Evolutionary conservation across 2,797 vertebrate species (phyloP).

Genomic region (Lates japonicus): DNA sequence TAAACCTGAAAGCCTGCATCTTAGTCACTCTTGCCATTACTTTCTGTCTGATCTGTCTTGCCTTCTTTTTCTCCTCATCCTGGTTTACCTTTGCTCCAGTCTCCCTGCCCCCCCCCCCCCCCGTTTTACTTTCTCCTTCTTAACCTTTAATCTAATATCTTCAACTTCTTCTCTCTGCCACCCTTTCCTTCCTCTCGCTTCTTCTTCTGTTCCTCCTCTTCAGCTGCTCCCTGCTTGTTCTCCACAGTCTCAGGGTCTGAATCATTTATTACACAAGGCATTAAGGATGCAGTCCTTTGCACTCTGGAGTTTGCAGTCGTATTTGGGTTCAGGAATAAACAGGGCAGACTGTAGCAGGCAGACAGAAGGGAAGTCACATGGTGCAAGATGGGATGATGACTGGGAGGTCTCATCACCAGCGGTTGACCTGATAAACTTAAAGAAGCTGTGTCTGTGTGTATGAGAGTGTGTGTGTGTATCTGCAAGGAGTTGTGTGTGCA

Average conservation of each 20-base stretch:
- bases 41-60: conserved; percentile 38
- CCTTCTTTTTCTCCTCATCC: conserved; percentile 26
- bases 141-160: conserved; percentile 37
- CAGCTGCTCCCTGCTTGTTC: conserved; percentile 49
- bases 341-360: conserved; percentile 27
- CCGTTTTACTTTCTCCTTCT: conserved; percentile 23
- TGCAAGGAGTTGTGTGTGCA: conserved; percentile 19
- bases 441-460: conserved; percentile 17
- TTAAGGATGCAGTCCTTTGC: conserved; percentile 78
- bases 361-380: conserved; percentile 29
- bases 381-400: conserved; percentile 9
- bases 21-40: conserved; percentile 39
- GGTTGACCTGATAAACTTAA: conserved; percentile 53
- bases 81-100: conserved; percentile 42
- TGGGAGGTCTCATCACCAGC: conserved; percentile 22
- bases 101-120: conserved; percentile 30
- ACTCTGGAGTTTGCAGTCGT: conserved; percentile 61
- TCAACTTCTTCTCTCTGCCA: conserved; percentile 16
- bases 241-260: conserved; percentile 65
- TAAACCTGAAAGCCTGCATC: conserved; percentile 61
- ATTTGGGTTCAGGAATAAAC: conserved; percentile 67
- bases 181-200: background rate
- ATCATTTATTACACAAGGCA: conserved; percentile 81
- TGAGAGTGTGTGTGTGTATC: background rate
- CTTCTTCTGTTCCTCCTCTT: conserved; percentile 38